Percentiles rank a stretch among this genome's conserved stretches.
Conservation (phyloP, 2,888 invertebrate genomes). For the Sericinus montela region DNA sequence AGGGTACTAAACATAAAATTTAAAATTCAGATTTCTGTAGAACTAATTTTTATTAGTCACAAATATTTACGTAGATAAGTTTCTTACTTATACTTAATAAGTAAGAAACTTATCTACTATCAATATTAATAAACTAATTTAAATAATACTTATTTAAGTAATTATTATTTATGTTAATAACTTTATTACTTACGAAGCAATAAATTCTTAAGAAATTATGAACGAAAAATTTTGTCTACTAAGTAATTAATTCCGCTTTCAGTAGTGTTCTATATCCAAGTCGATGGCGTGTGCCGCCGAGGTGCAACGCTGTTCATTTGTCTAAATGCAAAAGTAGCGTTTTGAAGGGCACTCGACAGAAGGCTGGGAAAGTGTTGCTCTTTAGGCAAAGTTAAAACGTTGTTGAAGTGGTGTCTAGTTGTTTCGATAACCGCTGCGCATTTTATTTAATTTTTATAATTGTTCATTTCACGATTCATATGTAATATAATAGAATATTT, state of each 20-base stretch:
- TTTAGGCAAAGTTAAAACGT: constrained; percentile 74
- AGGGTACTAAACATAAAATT: too few species aligned
- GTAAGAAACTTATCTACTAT: too few species aligned
- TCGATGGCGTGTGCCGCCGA: constrained; percentile 56
- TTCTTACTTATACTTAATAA: too few species aligned
- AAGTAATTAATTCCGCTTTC: constrained; percentile 22
- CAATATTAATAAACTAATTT: too few species aligned
- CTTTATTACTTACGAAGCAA: too few species aligned
- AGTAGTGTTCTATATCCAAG: constrained; percentile 26
- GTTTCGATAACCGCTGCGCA: constrained; percentile 47
- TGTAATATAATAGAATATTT: constrained; percentile 12
- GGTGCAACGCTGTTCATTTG: constrained; percentile 75
- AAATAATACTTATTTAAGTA: too few species aligned
- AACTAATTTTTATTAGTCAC: too few species aligned
- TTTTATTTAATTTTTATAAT: constrained; percentile 40
- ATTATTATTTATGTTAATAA: too few species aligned
- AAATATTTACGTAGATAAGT: too few species aligned
- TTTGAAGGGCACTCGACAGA: constrained; percentile 55
- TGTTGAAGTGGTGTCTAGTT: constrained; percentile 40
- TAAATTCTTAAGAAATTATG: too few species aligned
- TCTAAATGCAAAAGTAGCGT: constrained; percentile 67
- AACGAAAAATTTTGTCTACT: too few species aligned
- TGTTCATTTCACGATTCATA: constrained; percentile 36
- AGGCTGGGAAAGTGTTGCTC: constrained; percentile 77
- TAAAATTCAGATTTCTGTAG: too few species aligned